A percentile compares a stretch with the other conserved stretches of the same genome.
Conservation (phyloP, 1,140 invertebrate genomes). For the Arion vulgaris region DNA sequence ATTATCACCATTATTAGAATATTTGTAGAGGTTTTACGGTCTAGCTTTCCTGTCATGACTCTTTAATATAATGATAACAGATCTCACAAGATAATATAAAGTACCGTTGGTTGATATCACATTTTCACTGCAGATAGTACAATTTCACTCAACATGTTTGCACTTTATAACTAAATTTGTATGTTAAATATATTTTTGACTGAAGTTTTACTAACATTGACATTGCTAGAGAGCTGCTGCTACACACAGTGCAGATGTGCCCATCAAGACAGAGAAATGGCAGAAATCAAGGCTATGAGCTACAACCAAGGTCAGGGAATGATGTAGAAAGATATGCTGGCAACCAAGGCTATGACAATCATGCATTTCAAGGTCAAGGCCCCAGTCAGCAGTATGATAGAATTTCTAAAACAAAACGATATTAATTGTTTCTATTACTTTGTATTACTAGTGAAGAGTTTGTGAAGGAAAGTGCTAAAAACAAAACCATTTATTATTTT, state of each 20-base stretch:
- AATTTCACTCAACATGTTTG: no score
- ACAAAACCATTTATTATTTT: no score
- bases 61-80: no score
- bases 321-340: not conserved
- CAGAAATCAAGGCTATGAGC: not conserved
- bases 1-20: no score
- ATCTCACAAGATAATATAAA: no score
- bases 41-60: no score
- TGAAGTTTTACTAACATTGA: not conserved
- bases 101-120: no score
- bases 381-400: not conserved
- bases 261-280: not conserved
- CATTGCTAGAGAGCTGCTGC: not conserved
- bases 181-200: not conserved
- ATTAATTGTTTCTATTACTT: not conserved
- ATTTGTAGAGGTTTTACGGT: no score
- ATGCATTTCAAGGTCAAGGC: not conserved
- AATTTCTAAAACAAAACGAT: not conserved
- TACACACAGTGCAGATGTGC: not conserved
- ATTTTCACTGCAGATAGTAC: no score
- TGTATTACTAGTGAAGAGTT: not conserved
- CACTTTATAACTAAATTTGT: not conserved
- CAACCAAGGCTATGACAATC: not conserved
- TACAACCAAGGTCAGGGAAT: not conserved
- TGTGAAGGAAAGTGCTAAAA: not conserved